Evolutionary conservation across 2,113 vertebrate species (phyloP).

Genomic region (Trichechus manatus): DNA sequence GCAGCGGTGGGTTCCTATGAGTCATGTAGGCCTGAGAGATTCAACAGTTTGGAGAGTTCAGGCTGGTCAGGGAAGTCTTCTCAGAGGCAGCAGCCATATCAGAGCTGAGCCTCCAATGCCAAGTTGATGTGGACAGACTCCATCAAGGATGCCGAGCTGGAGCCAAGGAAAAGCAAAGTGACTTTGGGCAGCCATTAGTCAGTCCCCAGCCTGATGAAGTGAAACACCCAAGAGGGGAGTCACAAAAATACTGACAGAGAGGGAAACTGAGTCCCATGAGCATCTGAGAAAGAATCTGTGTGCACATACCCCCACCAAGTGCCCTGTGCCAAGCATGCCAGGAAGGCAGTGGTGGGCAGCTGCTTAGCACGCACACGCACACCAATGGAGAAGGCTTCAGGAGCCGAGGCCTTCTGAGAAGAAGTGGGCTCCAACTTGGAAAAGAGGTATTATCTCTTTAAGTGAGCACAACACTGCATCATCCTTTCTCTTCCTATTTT

Average conservation of each 20-base stretch:
- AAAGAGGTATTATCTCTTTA: constrained; percentile 93
- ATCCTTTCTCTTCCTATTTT: constrained; percentile 94
- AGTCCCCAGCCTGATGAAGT: neutral
- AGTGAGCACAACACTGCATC: constrained; percentile 93
- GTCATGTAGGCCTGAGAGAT: neutral
- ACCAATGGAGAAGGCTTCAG: neutral
- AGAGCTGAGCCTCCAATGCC: neutral
- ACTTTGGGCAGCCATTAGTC: neutral
- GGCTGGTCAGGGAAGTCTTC: neutral
- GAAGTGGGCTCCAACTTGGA: constrained; percentile 78
- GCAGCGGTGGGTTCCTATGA: neutral
- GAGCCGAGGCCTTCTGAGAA: constrained; percentile 38
- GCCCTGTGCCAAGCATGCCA: neutral
- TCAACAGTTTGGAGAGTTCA: neutral
- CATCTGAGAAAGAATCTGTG: neutral
- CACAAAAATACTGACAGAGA: neutral
- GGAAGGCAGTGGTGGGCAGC: neutral
- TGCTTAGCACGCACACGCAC: fast-evolving
- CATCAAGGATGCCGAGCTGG: neutral
- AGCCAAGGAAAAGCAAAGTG: neutral
- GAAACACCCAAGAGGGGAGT: neutral
- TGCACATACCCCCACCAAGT: neutral
- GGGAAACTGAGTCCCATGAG: constrained; percentile 7
- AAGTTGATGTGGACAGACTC: neutral
- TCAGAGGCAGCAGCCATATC: fast-evolving